Conservation (phyloP, 1,140 invertebrate species). For the Uloborus diversus region DNA sequence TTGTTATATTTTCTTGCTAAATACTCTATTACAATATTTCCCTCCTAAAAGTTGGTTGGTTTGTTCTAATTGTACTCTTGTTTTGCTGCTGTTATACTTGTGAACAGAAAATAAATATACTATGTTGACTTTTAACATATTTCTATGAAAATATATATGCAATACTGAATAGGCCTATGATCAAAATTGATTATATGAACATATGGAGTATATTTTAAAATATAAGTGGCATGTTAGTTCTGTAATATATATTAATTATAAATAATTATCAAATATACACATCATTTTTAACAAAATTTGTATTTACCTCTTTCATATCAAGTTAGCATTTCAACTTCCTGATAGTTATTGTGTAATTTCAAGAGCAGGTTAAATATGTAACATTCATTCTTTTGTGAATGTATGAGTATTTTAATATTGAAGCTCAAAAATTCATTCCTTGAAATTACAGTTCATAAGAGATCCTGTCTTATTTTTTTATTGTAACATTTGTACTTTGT, state of each 20-base stretch:
- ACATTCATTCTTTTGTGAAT: too few relatives aligned
- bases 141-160: conserved; percentile 52
- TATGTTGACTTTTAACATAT: conserved; percentile 55
- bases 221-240: conserved; percentile 5
- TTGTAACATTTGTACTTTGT: too few relatives aligned
- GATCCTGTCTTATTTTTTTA: too few relatives aligned
- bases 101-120: conserved; percentile 49
- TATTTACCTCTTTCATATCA: conserved; percentile 1
- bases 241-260: not conserved
- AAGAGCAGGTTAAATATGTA: conserved; percentile 53
- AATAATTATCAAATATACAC: not conserved
- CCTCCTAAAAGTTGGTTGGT: conserved; percentile 16
- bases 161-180: conserved; percentile 50
- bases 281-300: not conserved
- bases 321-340: not conserved
- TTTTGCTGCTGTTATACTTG: conserved; percentile 43
- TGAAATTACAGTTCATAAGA: too few relatives aligned
- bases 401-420: too few relatives aligned
- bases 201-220: conserved; percentile 46
- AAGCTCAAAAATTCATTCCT: too few relatives aligned
- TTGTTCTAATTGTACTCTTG: conserved; percentile 3
- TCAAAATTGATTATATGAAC: conserved; percentile 49
- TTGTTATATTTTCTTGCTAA: conserved; percentile 20
- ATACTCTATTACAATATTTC: conserved; percentile 46
- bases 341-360: not conserved